Evolutionary conservation across 1,140 invertebrate genomes (phyloP).

Genomic region (Cherax quadricarinatus): DNA sequence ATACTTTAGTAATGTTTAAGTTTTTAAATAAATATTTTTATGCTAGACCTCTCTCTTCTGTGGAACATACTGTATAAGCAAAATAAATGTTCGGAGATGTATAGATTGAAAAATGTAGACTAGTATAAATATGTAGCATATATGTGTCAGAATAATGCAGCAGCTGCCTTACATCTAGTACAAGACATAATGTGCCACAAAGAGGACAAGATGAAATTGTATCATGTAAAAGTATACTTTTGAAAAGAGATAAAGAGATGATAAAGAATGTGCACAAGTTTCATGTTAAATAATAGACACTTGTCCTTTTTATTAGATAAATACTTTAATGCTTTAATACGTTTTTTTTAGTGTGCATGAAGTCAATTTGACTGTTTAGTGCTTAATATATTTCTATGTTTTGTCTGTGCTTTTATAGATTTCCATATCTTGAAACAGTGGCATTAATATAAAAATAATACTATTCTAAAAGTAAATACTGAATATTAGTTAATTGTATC

Average conservation of each 20-base stretch:
- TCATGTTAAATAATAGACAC: neutral
- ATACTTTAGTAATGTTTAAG: neutral
- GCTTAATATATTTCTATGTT: neutral
- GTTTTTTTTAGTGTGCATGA: neutral
- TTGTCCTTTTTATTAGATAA: neutral
- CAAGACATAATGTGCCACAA: slow-evolving; percentile 7
- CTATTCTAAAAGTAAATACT: neutral
- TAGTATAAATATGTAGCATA: neutral
- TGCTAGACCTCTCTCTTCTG: neutral
- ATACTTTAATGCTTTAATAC: neutral
- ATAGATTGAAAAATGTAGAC: neutral
- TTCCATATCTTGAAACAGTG: neutral
- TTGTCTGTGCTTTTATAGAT: neutral
- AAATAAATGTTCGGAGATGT: neutral
- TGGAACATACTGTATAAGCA: neutral
- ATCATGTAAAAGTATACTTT: neutral
- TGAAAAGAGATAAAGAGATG: neutral
- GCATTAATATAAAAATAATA: neutral
- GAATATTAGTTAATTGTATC: neutral
- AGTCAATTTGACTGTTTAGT: neutral
- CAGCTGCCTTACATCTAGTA: slow-evolving; percentile 6
- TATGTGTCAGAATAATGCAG: neutral
- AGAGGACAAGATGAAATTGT: neutral
- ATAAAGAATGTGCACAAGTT: neutral
- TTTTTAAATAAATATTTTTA: neutral